These are phyloP conservation scores for Octopus sinensis DNA, from an alignment of 1,140 invertebrate species.

Conservation along the genomic window DNA sequence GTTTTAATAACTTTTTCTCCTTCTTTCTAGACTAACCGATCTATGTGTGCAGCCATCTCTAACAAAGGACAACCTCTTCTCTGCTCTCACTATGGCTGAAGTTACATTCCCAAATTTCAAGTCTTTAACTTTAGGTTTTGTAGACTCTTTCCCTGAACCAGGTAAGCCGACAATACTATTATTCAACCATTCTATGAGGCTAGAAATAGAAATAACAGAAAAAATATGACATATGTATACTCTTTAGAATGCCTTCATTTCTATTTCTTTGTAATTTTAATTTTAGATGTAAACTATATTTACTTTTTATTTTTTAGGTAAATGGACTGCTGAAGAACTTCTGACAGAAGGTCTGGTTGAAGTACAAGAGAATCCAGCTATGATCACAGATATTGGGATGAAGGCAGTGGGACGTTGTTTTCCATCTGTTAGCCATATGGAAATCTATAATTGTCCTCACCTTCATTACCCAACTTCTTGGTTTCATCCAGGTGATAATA, in stretches of 20 bases:
- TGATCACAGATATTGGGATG: conserved; percentile 50
- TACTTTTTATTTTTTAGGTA: conserved; percentile 28
- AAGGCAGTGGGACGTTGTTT: conserved; percentile 41
- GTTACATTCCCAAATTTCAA: conserved; percentile 41
- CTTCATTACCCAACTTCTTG: conserved; percentile 38
- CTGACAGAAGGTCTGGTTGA: conserved; percentile 36
- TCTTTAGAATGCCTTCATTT: no score
- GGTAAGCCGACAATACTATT: conserved; percentile 22
- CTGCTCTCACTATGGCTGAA: conserved; percentile 42
- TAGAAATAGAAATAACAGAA: no score
- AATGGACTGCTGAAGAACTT: conserved; percentile 42
- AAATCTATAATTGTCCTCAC: conserved; percentile 48
- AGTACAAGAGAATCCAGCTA: conserved; percentile 42
- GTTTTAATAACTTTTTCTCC: neutral
- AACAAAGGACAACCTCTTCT: conserved; percentile 48
- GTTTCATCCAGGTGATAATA: conserved; percentile 35
- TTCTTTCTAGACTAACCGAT: conserved; percentile 37
- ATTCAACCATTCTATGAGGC: no score
- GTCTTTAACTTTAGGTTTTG: conserved; percentile 42
- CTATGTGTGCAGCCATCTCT: conserved; percentile 46
- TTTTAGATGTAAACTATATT: neutral
- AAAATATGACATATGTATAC: no score
- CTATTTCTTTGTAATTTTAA: no score
- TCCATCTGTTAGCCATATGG: conserved; percentile 30
- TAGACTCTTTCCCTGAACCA: conserved; percentile 40